Percentiles rank a stretch among this genome's conserved stretches.
Evolutionary conservation across 2,888 invertebrate species (phyloP).

Genomic region (Noctua janthe): DNA sequence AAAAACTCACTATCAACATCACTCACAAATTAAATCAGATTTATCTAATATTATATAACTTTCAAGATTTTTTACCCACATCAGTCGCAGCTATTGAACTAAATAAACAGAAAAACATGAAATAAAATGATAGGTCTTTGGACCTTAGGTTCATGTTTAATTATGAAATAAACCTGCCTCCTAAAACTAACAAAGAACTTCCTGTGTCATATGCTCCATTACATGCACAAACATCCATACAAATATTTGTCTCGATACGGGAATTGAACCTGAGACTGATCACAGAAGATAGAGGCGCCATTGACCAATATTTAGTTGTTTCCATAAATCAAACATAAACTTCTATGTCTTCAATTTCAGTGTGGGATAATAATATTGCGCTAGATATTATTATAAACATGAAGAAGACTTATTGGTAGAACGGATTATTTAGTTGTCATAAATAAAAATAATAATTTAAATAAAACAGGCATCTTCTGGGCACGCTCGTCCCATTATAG

Average conservation of each 20-base stretch:
- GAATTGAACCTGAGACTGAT: conserved; percentile 41
- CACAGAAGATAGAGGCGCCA: conserved; percentile 39
- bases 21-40: not conserved
- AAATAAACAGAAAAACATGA: not conserved
- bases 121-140: not conserved
- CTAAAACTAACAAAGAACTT: conserved; percentile 26
- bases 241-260: conserved; percentile 59
- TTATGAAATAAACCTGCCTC: conserved; percentile 15
- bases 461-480: too few relatives aligned
- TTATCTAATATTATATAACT: not conserved
- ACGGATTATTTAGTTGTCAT: too few relatives aligned
- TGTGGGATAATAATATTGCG: conserved; percentile 7
- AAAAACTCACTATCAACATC: too few relatives aligned
- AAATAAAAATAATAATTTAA: not conserved
- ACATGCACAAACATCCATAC: conserved; percentile 44
- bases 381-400: too few relatives aligned
- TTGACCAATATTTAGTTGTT: conserved; percentile 37
- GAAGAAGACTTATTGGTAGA: not conserved
- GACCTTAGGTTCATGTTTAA: not conserved
- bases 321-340: conserved; percentile 12
- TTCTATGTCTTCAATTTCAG: not conserved
- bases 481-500: too few relatives aligned
- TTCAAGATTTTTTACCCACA: not conserved
- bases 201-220: conserved; percentile 52
- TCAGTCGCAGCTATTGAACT: not conserved